phyloP scores from a whole-genome alignment of 2,888 invertebrate species.

The Eupithecia insigniata region DNA sequence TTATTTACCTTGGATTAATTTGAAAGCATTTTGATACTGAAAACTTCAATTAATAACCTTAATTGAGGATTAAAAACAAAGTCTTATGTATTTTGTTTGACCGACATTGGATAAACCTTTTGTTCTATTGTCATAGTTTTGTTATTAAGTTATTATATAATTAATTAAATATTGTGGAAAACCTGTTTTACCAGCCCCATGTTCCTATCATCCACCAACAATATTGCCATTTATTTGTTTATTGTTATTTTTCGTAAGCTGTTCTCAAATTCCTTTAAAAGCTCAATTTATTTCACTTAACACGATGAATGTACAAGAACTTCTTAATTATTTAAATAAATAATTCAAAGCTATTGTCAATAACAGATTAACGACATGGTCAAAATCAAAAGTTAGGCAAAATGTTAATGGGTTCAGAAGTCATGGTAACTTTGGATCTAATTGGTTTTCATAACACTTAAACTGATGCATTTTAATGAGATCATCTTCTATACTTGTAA shows the following conservation, averaged over 20 bases:
- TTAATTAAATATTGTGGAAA: constrained; percentile 41
- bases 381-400: not conserved
- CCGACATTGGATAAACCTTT: constrained; percentile 36
- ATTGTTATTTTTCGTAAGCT: too few species aligned
- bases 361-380: not conserved
- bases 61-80: not conserved
- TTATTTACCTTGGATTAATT: not conserved
- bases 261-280: not conserved
- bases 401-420: not conserved
- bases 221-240: not conserved
- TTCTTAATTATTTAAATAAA: not conserved
- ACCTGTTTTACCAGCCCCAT: constrained; percentile 36
- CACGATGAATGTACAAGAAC: not conserved
- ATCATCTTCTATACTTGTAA: too few species aligned
- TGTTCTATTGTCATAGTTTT: constrained; percentile 39
- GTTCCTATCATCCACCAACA: constrained; percentile 8
- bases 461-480: not conserved
- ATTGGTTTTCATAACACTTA: not conserved
- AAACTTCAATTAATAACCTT: not conserved
- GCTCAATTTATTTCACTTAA: not conserved
- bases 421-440: not conserved
- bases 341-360: not conserved
- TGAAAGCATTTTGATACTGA: not conserved
- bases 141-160: too few species aligned
- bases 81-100: constrained; percentile 10